Conservation (phyloP, 2,113 vertebrate genomes). For the Cichladusa arquata region DNA sequence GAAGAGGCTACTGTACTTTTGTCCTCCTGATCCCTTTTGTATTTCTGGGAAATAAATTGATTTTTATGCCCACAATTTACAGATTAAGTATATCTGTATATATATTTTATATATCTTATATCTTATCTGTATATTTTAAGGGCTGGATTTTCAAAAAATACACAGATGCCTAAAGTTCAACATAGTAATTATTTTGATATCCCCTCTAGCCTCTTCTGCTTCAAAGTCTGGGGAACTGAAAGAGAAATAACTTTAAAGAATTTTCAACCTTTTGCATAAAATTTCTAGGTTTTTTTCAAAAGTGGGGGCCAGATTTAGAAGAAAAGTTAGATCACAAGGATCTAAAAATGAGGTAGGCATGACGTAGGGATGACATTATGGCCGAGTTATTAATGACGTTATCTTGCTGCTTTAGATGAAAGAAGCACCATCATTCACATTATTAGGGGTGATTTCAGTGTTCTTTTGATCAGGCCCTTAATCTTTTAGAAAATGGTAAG, state of each 20-base stretch:
- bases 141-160: neutral
- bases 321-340: neutral
- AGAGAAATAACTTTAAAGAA: neutral
- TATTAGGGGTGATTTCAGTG: neutral
- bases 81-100: neutral
- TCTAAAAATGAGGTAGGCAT: neutral
- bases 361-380: neutral
- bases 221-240: neutral
- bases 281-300: neutral
- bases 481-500: neutral
- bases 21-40: neutral
- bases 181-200: neutral
- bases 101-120: neutral
- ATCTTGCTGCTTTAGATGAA: neutral
- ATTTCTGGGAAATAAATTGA: neutral
- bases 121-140: neutral
- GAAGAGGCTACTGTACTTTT: neutral
- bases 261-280: neutral
- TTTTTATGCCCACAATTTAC: neutral
- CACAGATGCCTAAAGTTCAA: neutral
- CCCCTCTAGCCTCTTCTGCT: neutral
- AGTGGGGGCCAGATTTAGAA: neutral
- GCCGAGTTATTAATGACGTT: neutral
- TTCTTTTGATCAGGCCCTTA: slow-evolving; percentile 16
- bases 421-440: neutral